Evolutionary conservation across 2,797 vertebrate genomes (phyloP), one percentile per base, ranked within the genome.

Genomic region (Chloroceryle amazona): DNA sequence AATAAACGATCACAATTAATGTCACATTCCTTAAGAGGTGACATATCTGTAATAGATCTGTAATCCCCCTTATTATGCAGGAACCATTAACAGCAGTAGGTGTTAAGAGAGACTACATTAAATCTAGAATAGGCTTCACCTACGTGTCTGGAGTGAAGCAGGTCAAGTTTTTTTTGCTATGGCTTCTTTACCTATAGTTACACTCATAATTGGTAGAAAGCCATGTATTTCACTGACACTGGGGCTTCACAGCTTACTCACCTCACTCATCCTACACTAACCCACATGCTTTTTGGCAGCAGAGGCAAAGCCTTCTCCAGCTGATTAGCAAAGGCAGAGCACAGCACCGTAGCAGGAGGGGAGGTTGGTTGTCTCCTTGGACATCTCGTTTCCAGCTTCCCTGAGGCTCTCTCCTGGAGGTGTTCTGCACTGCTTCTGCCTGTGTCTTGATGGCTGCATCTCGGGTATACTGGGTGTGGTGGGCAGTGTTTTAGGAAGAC

Each of bases 1-100:
- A 97, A 97, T 96, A 97, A 95, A 92, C 13, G 21, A 90, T 89
- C 57, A 12, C 82, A 93, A 96, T 95, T 92, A 97, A 95, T 95
- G 81, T 90, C 90, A 51, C 58, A 97, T 93, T 93, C 90, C 89
- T 94, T 71, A 87, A 80, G 60, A 95, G 61, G 86, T 85, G 96
- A 90, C 92, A 95, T 92, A 93, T 78, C 60, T 4, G 12, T 94
- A 93, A 95, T 81, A 96, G 90, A 79, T 90, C 88, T 89, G 76
- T 93, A 95, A 94, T 95, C 78, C 71, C 83, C 35, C 54, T 82
- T 94, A 89, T 92, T 92, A 92, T 94, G 81, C 20, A 46, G 86
- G 61, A 89, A 21, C 78, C 88, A 92, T 89, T 95, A 95, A 82
- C 16, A 90, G 70, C 90, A 82, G 83, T 89, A 95, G 86, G 90